Base-by-base conservation (phyloP, 2,888 invertebrate genomes). In the Limnephilus auricula region DNA sequence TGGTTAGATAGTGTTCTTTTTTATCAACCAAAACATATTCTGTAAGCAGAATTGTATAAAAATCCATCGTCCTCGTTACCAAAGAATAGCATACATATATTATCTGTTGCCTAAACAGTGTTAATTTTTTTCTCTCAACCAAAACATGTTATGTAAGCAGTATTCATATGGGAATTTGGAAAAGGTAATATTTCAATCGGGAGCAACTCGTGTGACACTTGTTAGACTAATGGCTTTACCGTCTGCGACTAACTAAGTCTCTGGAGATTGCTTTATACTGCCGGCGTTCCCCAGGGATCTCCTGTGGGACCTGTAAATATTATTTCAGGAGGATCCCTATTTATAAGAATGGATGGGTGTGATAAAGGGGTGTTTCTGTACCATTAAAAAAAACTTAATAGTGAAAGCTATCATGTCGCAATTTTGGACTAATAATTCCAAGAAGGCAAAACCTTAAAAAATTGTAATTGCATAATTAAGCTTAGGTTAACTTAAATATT, bases 151-250 rank as follows among this genome's bases (percentile, higher is more conserved):
- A 65, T 25, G 65, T 65, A 65, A 65, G 65, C 65, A 65, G 65
- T 65, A 65, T 65, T 65, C 65, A 65, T 65, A 65, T 65, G 65
- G 65, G 65, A 65, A 65, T 65, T 65, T n/a, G 80, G 31, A 80
- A 65, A n/a, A 86, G 86, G 86, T 86, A 86, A 86, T 86, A 86
- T 86, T 86, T 89, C 79, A 79, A 89, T 89, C 79, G 89, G 89
- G 79, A 79, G 79, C 45, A 40, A 79, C 79, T 79, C 89, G 90
- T 90, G 91, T 89, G 92, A 92, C 92, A 92, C 92, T 92, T 92
- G 91, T 92, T 90, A 91, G 80, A 50, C 86, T 91, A 92, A 92
- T 92, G 92, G 92, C 89, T 89, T 89, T 90, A 90, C 91, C 90
- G 91, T 91, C 92, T 92, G 92, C 86, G 80, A 90, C 91, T 91